These are phyloP conservation scores for Lasioglossum vierecki DNA, from an alignment of 2,888 invertebrate genomes.

Conservation along the genomic window DNA sequence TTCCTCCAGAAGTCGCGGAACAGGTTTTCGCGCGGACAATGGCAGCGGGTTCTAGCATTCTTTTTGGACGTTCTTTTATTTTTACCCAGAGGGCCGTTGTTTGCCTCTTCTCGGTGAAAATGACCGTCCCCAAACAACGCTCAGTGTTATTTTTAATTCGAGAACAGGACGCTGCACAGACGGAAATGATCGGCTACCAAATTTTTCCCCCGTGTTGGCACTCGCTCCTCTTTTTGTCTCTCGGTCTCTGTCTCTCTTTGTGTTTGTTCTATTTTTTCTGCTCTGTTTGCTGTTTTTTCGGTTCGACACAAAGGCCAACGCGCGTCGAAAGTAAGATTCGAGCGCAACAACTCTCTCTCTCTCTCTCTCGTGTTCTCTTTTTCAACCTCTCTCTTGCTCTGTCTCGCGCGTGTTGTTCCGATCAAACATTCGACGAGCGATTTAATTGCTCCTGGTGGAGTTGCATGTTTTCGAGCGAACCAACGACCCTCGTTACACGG, in stretches of 20 bases:
- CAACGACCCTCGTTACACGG: slow-evolving; percentile 14
- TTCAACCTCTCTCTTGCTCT: background rate
- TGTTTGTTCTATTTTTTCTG: background rate
- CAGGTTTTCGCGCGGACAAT: background rate
- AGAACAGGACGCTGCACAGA: background rate
- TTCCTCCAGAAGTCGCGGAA: background rate
- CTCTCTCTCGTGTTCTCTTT: background rate
- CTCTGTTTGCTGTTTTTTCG: background rate
- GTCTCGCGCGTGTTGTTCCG: slow-evolving; percentile 8
- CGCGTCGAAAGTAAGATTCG: background rate
- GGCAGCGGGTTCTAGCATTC: background rate
- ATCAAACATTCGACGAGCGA: slow-evolving; percentile 30
- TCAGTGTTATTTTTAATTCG: slow-evolving; percentile 13
- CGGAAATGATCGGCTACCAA: slow-evolving; percentile 2
- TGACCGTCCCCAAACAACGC: background rate
- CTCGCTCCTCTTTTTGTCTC: background rate
- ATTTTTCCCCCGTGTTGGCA: background rate
- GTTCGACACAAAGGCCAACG: background rate
- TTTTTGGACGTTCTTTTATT: background rate
- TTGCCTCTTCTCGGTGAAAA: background rate
- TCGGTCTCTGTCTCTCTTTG: background rate
- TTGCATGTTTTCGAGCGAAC: slow-evolving; percentile 10
- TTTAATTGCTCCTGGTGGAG: slow-evolving; percentile 38
- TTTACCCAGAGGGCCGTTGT: background rate
- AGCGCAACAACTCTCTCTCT: background rate